Conservation (phyloP, 53 echinoderm and acorn worm genomes). For the Glandiceps talaboti region DNA sequence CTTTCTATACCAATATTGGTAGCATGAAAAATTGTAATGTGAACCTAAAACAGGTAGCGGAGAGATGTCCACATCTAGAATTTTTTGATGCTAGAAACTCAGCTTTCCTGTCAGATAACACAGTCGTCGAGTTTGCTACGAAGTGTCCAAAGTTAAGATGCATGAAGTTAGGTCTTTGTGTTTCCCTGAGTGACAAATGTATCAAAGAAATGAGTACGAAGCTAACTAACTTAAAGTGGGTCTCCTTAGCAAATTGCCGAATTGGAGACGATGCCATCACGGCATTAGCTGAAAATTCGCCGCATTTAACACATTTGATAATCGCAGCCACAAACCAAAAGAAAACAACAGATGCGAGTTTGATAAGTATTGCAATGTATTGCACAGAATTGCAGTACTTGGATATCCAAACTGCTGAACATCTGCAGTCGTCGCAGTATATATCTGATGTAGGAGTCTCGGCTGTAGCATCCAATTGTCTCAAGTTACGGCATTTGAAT, state of each 20-base stretch:
- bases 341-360: background rate
- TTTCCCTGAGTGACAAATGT: background rate
- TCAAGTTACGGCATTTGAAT: background rate
- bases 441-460: background rate
- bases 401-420: background rate
- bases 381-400: background rate
- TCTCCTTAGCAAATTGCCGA: background rate
- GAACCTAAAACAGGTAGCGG: background rate
- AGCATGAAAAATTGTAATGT: background rate
- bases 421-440: background rate
- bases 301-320: background rate
- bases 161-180: background rate
- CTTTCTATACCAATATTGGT: background rate
- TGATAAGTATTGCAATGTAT: background rate
- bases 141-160: background rate
- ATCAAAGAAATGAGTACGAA: background rate
- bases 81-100: background rate
- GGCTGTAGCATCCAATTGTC: background rate
- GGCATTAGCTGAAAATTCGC: background rate
- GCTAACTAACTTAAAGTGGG: background rate
- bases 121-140: background rate
- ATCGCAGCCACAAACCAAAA: background rate
- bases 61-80: background rate
- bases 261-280: background rate
- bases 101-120: background rate